phyloP scores from a whole-genome alignment of 2,888 invertebrate genomes.

The Psylliodes chrysocephalus region DNA sequence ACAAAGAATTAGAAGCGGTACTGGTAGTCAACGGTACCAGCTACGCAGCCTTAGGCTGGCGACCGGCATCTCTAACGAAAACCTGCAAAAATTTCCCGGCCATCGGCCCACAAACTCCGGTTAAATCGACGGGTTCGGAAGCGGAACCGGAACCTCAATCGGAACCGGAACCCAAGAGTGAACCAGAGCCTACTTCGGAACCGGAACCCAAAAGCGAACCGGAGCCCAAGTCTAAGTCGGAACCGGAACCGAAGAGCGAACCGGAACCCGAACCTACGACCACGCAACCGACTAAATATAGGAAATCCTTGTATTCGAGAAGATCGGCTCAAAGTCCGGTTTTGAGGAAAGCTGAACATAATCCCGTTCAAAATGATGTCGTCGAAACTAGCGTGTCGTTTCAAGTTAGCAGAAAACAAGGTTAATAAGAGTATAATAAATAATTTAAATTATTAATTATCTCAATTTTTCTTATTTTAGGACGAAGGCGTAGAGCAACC shows the following conservation, averaged over 20 bases:
- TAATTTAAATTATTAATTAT: too few species aligned
- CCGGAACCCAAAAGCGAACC: conserved; percentile 59
- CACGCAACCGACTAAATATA: conserved; percentile 54
- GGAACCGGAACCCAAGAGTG: conserved; percentile 56
- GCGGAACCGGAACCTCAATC: conserved; percentile 58
- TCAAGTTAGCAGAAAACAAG: conserved; percentile 75
- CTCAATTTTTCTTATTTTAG: conserved; percentile 15
- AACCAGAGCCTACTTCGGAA: conserved; percentile 56
- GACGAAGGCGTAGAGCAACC: conserved; percentile 20
- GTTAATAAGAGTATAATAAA: conserved; percentile 59
- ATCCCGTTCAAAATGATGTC: conserved; percentile 68
- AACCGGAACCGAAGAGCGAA: conserved; percentile 62
- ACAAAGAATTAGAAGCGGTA: conserved; percentile 87
- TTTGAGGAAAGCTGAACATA: conserved; percentile 32
- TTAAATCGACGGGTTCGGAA: conserved; percentile 56
- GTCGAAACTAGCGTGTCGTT: conserved; percentile 83
- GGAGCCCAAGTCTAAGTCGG: conserved; percentile 64
- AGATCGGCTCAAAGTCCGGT: conserved; percentile 56
- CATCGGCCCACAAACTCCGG: conserved; percentile 63
- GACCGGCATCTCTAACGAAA: conserved; percentile 79
- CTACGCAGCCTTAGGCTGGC: conserved; percentile 93
- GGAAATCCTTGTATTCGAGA: conserved; percentile 59
- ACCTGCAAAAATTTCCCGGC: conserved; percentile 85
- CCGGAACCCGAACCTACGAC: conserved; percentile 59
- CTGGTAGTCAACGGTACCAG: conserved; percentile 89